Evolutionary conservation across 1,140 invertebrate species (phyloP).

Genomic region (Phymastichus coffea): DNA sequence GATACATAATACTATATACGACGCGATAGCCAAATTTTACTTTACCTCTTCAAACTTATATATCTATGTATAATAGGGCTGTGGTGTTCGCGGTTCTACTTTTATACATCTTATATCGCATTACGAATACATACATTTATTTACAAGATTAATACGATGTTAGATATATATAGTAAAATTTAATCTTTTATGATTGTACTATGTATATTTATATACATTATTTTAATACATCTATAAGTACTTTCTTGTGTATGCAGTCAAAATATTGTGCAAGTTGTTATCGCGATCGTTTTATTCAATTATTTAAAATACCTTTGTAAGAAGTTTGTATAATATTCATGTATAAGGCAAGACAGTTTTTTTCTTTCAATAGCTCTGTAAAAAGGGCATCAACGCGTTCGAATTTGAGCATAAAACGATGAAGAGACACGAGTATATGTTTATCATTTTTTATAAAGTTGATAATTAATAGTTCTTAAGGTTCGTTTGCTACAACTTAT

Average conservation of each 20-base stretch:
- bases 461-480: no score
- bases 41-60: no score
- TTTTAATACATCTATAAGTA: no score
- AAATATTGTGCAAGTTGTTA: constrained; percentile 25
- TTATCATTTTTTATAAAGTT: no score
- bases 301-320: background rate
- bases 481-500: no score
- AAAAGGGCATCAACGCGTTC: background rate
- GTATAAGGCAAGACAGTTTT: constrained; percentile 36
- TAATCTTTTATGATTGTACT: constrained; percentile 21
- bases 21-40: constrained; percentile 4
- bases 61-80: no score
- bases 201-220: constrained; percentile 17
- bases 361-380: constrained; percentile 15
- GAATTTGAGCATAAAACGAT: background rate
- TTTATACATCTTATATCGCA: no score
- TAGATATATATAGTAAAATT: constrained; percentile 22
- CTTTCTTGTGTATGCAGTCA: constrained; percentile 32
- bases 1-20: constrained; percentile 13
- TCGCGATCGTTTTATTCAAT: background rate
- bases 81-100: no score
- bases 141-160: constrained; percentile 34
- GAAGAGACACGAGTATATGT: no score
- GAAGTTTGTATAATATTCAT: constrained; percentile 7
- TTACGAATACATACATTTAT: constrained; percentile 18